phyloP scores from a whole-genome alignment of 2,797 vertebrate species.

The Anguilla anguilla region DNA sequence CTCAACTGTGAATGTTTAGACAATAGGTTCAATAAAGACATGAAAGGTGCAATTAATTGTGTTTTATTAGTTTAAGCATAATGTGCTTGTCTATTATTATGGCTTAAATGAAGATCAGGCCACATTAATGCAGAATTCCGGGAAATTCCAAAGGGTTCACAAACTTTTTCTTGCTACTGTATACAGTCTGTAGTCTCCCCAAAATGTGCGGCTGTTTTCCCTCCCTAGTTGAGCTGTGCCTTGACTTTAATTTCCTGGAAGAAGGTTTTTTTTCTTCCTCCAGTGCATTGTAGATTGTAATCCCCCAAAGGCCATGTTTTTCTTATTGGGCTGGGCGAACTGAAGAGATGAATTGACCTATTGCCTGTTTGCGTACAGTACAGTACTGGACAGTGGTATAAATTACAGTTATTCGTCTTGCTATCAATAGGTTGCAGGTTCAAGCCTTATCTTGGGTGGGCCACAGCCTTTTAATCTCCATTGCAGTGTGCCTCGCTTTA shows the following conservation, averaged over 20 bases:
- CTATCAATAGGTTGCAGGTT: not conserved
- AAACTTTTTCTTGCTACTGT: too few relatives aligned
- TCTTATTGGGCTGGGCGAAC: not conserved
- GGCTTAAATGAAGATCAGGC: too few relatives aligned
- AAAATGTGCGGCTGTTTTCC: not conserved
- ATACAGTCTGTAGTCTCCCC: not conserved
- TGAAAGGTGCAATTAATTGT: too few relatives aligned
- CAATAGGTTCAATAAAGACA: too few relatives aligned
- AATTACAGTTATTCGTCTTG: not conserved
- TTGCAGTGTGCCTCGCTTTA: not conserved
- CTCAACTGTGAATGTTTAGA: too few relatives aligned
- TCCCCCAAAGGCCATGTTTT: not conserved
- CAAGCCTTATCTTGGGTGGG: not conserved
- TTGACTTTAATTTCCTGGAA: not conserved
- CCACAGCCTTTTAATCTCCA: not conserved
- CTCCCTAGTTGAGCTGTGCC: not conserved
- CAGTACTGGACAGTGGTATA: too few relatives aligned
- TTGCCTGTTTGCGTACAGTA: not conserved
- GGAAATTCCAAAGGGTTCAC: too few relatives aligned
- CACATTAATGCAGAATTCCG: too few relatives aligned
- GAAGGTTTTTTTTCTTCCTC: not conserved
- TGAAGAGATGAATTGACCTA: not conserved
- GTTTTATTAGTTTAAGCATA: too few relatives aligned
- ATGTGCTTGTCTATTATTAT: too few relatives aligned
- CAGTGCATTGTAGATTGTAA: not conserved